Percentiles rank a stretch among this genome's conserved stretches.
Conservation (phyloP, 2,888 invertebrate genomes). For the Euplagia quadripunctaria region DNA sequence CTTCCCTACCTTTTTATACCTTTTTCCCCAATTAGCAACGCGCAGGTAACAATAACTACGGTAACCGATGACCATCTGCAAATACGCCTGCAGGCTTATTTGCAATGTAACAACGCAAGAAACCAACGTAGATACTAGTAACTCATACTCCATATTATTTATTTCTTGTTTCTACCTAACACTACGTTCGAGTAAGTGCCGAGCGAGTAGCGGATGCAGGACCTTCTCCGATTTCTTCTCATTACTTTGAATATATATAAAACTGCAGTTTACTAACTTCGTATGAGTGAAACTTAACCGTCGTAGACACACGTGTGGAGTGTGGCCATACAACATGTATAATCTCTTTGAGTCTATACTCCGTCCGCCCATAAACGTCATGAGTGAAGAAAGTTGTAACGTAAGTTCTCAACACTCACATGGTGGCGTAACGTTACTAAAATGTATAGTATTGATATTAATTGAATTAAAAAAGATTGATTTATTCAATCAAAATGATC, state of each 20-base stretch:
- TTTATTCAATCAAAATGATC: not conserved
- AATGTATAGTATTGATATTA: not conserved
- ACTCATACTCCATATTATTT: not conserved
- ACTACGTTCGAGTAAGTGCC: not conserved
- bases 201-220: not conserved
- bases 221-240: constrained; percentile 3
- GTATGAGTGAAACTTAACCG: constrained; percentile 10
- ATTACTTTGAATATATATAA: constrained; percentile 6
- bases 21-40: not conserved
- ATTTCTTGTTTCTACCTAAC: not conserved
- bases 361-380: not conserved
- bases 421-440: not conserved
- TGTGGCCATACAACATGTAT: not conserved
- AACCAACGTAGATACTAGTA: not conserved
- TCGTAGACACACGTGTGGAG: not conserved
- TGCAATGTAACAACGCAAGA: not conserved
- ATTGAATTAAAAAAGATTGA: not conserved
- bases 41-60: not conserved
- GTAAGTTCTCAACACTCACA: not conserved
- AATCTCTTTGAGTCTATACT: not conserved
- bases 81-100: not conserved
- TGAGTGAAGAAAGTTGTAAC: constrained; percentile 3
- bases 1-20: not conserved
- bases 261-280: not conserved
- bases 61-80: not conserved